Evolutionary conservation across 1,140 invertebrate species (phyloP), one percentile per base, ranked within the genome.

Genomic region (Eupeodes corollae): DNA sequence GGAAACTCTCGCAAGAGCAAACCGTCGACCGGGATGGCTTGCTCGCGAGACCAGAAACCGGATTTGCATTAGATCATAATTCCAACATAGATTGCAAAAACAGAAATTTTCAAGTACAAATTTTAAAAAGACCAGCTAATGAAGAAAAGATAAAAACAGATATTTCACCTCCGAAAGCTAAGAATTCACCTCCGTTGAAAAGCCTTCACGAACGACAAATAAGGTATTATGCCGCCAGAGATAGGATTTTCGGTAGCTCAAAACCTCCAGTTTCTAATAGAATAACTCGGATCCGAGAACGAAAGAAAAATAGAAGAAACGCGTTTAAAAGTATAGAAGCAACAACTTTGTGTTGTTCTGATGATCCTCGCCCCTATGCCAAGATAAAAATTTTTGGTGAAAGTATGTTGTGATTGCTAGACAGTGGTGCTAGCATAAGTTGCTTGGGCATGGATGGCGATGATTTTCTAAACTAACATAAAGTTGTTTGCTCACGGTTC

Each of bases 371-470:
- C 2, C 46, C 38, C 6, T 47, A 18, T 32, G 39, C n/a, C 6
- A 18, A 10, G 18, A 32, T 41, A 26, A 26, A 30, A 31, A 19
- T 47, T 18, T 18, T 21, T 19, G 38, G 38, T 5, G 3, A n/a
- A 14, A 19, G 26, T 15, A 13, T 40, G 11, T 9, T 48, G 10
- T 39, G 37, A 19, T 31, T 48, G 3, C 34, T 43, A 11, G 47
- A 48, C 30, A 43, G 40, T 34, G 47, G 47, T 21, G 47, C 41
- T 5, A 43, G 16, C 16, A 33, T 21, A 13, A 43, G 21, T 18
- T 42, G 39, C 18, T 18, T 48, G 10, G 47, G 47, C 1, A 38
- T 18, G 19, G 33, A 42, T 18, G 21, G 13, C 11, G 15, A 13
- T 5, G 13, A 13, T 13, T 18, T 38, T 6, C 14, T 46, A 35